Conservation (phyloP, 2,113 vertebrate genomes). For the Saiga tatarica region DNA sequence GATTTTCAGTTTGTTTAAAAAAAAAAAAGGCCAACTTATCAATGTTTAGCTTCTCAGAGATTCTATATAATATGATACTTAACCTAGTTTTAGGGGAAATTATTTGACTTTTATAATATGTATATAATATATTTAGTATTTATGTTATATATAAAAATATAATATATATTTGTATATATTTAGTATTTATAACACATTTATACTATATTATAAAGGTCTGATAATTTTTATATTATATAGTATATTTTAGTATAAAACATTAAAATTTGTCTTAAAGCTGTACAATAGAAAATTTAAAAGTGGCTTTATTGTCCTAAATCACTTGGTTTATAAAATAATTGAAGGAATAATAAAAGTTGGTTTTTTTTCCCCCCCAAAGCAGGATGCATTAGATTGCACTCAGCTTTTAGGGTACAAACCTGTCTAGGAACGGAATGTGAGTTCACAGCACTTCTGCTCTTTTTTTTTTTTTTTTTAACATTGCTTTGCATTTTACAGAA, state of each 20-base stretch:
- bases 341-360: background rate
- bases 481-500: slow-evolving; percentile 33
- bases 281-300: background rate
- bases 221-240: background rate
- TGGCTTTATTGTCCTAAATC: background rate
- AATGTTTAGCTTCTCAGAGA: slow-evolving; percentile 2
- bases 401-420: background rate
- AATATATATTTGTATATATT: background rate
- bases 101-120: background rate
- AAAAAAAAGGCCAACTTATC: background rate
- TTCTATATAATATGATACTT: slow-evolving; percentile 1
- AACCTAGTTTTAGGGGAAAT: background rate
- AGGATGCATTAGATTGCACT: background rate
- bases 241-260: background rate
- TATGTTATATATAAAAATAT: too few species aligned
- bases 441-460: background rate
- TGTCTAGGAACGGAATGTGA: background rate
- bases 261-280: background rate
- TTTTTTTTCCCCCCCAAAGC: background rate
- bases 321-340: background rate
- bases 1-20: background rate
- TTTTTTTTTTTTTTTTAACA: background rate
- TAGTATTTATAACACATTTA: background rate
- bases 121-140: background rate
- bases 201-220: background rate